phyloP scores from a whole-genome alignment of 2,113 vertebrate species.

The Vicugna pacos region DNA sequence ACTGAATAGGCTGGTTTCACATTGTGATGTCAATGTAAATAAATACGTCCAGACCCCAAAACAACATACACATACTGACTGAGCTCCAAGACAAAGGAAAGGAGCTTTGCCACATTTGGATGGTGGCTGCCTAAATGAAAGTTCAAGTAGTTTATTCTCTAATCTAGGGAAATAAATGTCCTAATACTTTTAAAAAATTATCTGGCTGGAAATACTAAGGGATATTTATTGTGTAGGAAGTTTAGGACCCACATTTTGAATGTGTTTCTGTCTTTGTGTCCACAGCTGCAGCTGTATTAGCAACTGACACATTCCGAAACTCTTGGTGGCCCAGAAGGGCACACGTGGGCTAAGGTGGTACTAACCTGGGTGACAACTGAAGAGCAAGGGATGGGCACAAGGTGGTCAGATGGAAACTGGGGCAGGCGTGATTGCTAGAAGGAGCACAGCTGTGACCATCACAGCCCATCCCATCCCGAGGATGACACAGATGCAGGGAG shows the following conservation, averaged over 20 bases:
- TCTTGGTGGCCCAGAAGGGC: conserved; percentile 3
- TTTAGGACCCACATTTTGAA: neutral
- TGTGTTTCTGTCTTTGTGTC: conserved; percentile 6
- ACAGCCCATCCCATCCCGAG: neutral
- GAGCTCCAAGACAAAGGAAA: neutral
- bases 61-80: neutral
- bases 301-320: conserved; percentile 69
- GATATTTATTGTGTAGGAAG: neutral
- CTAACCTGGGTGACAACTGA: neutral
- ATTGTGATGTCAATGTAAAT: neutral
- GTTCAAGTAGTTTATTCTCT: neutral
- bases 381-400: neutral
- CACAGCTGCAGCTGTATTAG: conserved; percentile 38
- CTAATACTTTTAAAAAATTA: neutral
- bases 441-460: conserved; percentile 62
- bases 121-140: neutral
- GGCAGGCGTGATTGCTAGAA: conserved; percentile 53
- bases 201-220: neutral
- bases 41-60: neutral
- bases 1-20: neutral
- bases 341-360: neutral
- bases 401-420: conserved; percentile 47
- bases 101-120: neutral
- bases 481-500: conserved; percentile 3
- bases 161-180: conserved; percentile 1